Conservation (phyloP, 23 tunicate genomes). For the Ciona savignyi region DNA sequence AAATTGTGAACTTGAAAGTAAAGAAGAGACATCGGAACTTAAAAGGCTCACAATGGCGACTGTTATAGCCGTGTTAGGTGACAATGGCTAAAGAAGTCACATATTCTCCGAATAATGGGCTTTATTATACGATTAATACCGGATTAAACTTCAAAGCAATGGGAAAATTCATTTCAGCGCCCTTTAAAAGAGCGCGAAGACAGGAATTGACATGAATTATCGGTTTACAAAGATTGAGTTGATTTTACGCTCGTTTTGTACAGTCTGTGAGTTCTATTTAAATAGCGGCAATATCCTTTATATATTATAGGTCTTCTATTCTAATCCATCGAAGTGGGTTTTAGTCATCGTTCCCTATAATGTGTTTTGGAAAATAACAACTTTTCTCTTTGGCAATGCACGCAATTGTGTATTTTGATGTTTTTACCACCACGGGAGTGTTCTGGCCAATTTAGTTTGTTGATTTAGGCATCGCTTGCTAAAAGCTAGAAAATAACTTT, state of each 20-base stretch:
- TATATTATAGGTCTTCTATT: too few relatives aligned
- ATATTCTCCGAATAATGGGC: neutral
- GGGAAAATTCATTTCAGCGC: neutral
- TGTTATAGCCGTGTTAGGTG: neutral
- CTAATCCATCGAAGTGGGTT: too few relatives aligned
- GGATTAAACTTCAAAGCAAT: neutral
- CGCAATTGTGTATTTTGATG: neutral
- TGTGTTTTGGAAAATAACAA: too few relatives aligned
- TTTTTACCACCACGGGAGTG: neutral
- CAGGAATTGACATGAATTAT: neutral
- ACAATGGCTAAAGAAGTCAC: neutral
- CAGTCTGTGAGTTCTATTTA: neutral
- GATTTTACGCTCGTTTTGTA: neutral
- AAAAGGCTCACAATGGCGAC: too few relatives aligned
- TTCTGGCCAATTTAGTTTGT: neutral
- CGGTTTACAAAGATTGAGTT: neutral
- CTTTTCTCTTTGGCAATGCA: neutral
- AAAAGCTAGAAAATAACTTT: neutral
- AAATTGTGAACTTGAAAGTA: neutral
- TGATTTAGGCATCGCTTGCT: neutral
- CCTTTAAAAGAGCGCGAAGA: neutral
- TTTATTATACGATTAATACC: neutral
- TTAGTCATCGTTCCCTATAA: too few relatives aligned
- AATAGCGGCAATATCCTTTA: neutral
- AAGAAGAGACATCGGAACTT: neutral